Base-by-base conservation (phyloP, 64 coral and sea anemone genomes). In the Porites lutea region DNA sequence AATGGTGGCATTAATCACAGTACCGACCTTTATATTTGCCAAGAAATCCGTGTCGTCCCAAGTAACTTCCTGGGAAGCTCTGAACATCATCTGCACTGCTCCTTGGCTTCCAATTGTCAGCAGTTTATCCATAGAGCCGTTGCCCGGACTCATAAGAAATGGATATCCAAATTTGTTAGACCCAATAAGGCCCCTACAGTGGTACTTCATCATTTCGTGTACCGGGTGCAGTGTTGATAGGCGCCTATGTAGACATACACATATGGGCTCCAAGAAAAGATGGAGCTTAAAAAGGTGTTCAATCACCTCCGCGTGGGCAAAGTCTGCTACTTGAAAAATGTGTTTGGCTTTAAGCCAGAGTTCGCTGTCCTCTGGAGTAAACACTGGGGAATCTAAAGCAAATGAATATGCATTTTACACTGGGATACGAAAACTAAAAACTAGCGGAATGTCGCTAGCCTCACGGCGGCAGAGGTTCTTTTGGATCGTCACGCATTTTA, bases 181-280 rank as follows among this genome's bases (percentile, higher is more conserved):
- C 52, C 91, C 91, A 19, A 93, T 9, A 8, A 93, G 10, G 8
- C 91, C 91, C 49, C 91, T 60, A 18, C 91, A 93, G 23, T 93
- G 91, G 45, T 87, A 51, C 46, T 93, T 93, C 4, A 93, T 59
- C 12, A 93, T 46, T 44, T 87, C 82, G 14, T 93, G 91, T 43
- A 93, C 16, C 22, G 91, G 91, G 23, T 93, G 91, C 9, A 87
- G 21, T 59, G 65, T 55, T 16, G 83, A 47, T 21, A 93, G 81
- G n/a, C 71, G 61, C 52, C 91, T 82, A 47, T 87, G 59, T 27
- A 87, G 8, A 16, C 91, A 87, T 3, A 87, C 83, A 86, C 91
- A 93, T 6, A 93, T 57, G 20, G 91, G 91, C 91, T 93, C 91
- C 91, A 93, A 87, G 13, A 69, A 87, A 5, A 93, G 15, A 79